These are phyloP conservation scores for Diplazon laetatorius DNA, from an alignment of 2,888 invertebrate genomes.

Conservation along the genomic window DNA sequence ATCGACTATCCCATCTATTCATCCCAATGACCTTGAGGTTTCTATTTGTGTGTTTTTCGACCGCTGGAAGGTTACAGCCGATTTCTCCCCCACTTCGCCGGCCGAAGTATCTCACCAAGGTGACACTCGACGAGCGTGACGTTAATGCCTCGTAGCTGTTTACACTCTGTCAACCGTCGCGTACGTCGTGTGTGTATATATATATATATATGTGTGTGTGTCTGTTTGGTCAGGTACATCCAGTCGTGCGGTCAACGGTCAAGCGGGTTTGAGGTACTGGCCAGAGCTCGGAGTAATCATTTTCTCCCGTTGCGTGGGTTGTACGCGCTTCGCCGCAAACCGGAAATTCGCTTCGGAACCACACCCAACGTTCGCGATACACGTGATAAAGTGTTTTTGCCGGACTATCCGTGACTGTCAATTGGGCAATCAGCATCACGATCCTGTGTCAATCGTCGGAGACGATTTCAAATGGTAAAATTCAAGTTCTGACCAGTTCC, in stretches of 20 bases:
- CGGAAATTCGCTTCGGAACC: slow-evolving; percentile 50
- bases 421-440: too few species aligned
- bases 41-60: too few species aligned
- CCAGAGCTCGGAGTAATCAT: slow-evolving; percentile 36
- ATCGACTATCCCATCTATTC: too few species aligned
- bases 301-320: slow-evolving; percentile 22
- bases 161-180: slow-evolving; percentile 9
- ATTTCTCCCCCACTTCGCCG: not conserved
- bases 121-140: not conserved
- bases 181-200: too few species aligned
- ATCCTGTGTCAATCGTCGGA: too few species aligned
- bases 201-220: too few species aligned
- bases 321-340: slow-evolving; percentile 20
- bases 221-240: slow-evolving; percentile 23
- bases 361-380: slow-evolving; percentile 29
- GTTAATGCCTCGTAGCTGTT: slow-evolving; percentile 37
- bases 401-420: not conserved
- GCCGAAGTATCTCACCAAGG: not conserved
- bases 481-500: too few species aligned
- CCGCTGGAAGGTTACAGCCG: too few species aligned
- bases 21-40: too few species aligned
- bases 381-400: not conserved
- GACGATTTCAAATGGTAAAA: too few species aligned
- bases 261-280: slow-evolving; percentile 31
- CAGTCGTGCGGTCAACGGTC: slow-evolving; percentile 34